Evolutionary conservation across 2,113 vertebrate species (phyloP).

Genomic region (Nothobranchius kuhntae): DNA sequence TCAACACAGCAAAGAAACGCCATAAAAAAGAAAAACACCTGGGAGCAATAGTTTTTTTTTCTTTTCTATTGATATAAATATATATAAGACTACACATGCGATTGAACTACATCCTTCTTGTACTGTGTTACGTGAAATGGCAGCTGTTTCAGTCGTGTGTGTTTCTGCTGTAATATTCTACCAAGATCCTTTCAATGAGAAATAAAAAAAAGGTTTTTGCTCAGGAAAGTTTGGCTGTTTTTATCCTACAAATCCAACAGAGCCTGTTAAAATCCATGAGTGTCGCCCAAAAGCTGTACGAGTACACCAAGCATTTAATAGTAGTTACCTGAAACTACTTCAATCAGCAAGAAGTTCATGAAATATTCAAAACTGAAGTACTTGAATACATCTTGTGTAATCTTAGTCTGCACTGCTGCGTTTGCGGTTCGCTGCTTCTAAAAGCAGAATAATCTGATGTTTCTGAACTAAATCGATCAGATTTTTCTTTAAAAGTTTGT

Average conservation of each 20-base stretch:
- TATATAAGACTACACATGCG: slow-evolving; percentile 69
- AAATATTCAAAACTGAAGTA: background rate
- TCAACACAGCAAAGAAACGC: slow-evolving; percentile 73
- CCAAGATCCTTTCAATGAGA: slow-evolving; percentile 78
- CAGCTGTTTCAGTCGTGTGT: slow-evolving; percentile 84
- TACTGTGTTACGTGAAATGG: slow-evolving; percentile 84
- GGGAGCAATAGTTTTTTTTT: slow-evolving; percentile 79
- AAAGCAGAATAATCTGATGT: no score
- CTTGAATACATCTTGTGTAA: background rate
- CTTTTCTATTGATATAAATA: slow-evolving; percentile 74
- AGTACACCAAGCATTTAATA: background rate
- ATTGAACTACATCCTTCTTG: slow-evolving; percentile 80
- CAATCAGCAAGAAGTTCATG: background rate
- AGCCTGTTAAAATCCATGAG: no score
- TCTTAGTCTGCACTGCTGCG: no score
- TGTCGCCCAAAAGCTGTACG: no score
- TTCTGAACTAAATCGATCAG: no score
- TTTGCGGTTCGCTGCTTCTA: background rate
- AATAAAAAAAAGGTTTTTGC: slow-evolving; percentile 77
- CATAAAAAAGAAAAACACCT: slow-evolving; percentile 64
- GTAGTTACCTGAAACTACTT: background rate
- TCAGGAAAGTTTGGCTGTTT: slow-evolving; percentile 65
- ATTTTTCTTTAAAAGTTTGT: no score
- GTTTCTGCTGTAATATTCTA: slow-evolving; percentile 84
- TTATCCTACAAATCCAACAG: background rate